Evolutionary conservation across 1,140 invertebrate species (phyloP), one percentile per base, ranked within the genome.

Genomic region (Drosophila mayri): DNA sequence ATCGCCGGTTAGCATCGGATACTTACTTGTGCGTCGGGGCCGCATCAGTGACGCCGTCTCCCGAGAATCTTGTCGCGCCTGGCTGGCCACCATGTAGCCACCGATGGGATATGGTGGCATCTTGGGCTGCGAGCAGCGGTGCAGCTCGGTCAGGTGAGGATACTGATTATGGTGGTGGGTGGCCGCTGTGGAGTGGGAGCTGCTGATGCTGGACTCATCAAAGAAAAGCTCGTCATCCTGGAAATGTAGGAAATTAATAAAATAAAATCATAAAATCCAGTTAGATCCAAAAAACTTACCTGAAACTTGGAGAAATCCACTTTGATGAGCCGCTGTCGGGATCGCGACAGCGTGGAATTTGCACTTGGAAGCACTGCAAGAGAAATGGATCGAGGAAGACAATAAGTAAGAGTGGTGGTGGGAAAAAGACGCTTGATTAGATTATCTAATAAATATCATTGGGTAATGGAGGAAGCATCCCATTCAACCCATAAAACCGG

Each of bases 271-370:
- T 30, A n/a, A 2, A 1, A 2, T 4, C 7, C 2, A 7, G 6
- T 12, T 8, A 1, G 12, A 41, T 4, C 2, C 16, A n/a, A 2
- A 0, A 9, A 20, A 92, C 85, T 68, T 79, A 95, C 94, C 93
- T 95, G 93, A 68, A 95, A 92, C 73, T 94, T 93, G 79, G 95
- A 95, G 91, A 95, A 95, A 93, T 96, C 95, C 54, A 95, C 95
- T 94, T 95, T 95, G 91, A 96, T 95, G 78, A 96, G 94, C 64
- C 95, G 93, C 77, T 95, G 87, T 44, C 90, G 77, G 49, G 91
- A 91, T 58, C 92, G 92, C 62, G 91, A 76, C 79, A 91, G 43
- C 57, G 88, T 76, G 67, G 91, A 65, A 59, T 85, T 79, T 55
- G 90, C 65, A 78, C 73, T 59, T 86, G 88, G 91, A 91, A 92